Percentiles rank a stretch among this genome's conserved stretches.
phyloP scores from a whole-genome alignment of 2,888 invertebrate species.

The Sympetrum striolatum region DNA sequence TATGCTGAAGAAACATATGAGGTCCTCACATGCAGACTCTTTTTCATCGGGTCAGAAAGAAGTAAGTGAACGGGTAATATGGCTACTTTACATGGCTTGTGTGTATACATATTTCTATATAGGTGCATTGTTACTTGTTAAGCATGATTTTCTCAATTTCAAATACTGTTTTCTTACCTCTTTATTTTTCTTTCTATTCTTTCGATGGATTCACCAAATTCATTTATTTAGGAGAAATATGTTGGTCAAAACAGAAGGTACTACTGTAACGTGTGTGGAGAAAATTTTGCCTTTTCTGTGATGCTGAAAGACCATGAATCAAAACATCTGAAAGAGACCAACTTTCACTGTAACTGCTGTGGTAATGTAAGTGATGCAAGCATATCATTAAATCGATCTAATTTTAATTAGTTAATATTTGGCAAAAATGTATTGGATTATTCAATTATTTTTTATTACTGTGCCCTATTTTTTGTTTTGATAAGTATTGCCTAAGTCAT shows the following conservation, averaged over 20 bases:
- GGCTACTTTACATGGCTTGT: too few species aligned
- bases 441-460: too few species aligned
- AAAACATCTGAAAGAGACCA: slow-evolving; percentile 51
- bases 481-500: too few species aligned
- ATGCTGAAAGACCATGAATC: slow-evolving; percentile 55
- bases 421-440: too few species aligned
- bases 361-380: slow-evolving; percentile 50
- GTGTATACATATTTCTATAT: too few species aligned
- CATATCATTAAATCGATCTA: too few species aligned
- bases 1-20: slow-evolving; percentile 48
- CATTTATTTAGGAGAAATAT: not conserved
- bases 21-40: slow-evolving; percentile 1
- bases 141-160: not conserved
- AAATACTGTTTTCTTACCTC: not conserved
- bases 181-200: too few species aligned
- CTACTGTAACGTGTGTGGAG: slow-evolving; percentile 57
- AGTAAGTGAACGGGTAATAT: not conserved
- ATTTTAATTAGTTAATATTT: too few species aligned
- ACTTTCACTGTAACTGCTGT: slow-evolving; percentile 51
- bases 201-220: not conserved
- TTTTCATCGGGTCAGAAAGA: not conserved
- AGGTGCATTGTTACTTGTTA: too few species aligned
- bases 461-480: too few species aligned
- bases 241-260: slow-evolving; percentile 45
- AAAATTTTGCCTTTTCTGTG: slow-evolving; percentile 55